Evolutionary conservation across 2,888 invertebrate genomes (phyloP).

Genomic region (Dicyrtoma fusca): DNA sequence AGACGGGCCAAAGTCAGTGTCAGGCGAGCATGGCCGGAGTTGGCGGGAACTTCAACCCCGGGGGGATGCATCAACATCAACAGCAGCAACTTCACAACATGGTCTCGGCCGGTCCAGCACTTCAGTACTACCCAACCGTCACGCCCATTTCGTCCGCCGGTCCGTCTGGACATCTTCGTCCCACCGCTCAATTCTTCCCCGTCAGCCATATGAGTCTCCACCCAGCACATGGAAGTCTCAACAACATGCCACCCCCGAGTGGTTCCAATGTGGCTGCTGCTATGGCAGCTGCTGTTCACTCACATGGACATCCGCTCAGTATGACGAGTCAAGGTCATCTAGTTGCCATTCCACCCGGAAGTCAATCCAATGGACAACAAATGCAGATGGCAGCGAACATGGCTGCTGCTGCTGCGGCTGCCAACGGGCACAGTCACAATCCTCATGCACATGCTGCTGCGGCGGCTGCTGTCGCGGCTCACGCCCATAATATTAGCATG

Average conservation of each 20-base stretch:
- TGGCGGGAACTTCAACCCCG: conserved; percentile 46
- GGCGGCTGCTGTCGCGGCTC: conserved; percentile 16
- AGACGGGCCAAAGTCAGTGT: conserved; percentile 5
- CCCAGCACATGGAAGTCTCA: conserved; percentile 42
- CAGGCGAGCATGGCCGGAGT: too few relatives aligned
- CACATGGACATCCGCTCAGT: conserved; percentile 43
- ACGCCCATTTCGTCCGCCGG: conserved; percentile 52
- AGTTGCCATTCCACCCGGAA: conserved; percentile 40
- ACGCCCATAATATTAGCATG: conserved; percentile 38
- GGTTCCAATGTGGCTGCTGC: conserved; percentile 47
- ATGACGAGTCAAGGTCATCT: conserved; percentile 38
- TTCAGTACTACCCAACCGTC: conserved; percentile 55
- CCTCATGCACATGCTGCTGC: conserved; percentile 18
- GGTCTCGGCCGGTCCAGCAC: conserved; percentile 54
- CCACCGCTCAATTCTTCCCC: conserved; percentile 52
- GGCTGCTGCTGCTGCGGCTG: conserved; percentile 32
- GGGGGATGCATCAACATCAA: conserved; percentile 42
- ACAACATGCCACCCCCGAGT: conserved; percentile 39
- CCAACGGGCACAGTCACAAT: conserved; percentile 16
- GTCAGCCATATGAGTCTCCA: conserved; percentile 51
- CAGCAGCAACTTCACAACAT: conserved; percentile 40
- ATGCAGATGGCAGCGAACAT: conserved; percentile 27
- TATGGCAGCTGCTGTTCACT: conserved; percentile 34
- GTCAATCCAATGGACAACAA: conserved; percentile 19
- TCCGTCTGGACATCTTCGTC: conserved; percentile 43